Percentiles rank a stretch among this genome's conserved stretches.
Conservation (phyloP, 2,888 invertebrate species). For the Watsonalla binaria region DNA sequence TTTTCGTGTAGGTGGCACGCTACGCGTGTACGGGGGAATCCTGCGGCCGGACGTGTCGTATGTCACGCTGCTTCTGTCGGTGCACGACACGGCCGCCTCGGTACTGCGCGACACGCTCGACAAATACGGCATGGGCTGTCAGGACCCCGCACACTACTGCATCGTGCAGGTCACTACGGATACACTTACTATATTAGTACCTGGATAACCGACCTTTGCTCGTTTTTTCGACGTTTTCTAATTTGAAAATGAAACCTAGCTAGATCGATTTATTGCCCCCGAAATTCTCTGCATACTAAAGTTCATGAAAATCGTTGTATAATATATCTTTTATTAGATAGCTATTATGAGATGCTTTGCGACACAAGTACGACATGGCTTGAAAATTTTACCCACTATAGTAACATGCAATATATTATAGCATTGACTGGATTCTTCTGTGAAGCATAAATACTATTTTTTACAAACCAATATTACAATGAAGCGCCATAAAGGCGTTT, state of each 20-base stretch:
- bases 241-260: not conserved
- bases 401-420: no score
- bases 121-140: conserved; percentile 95
- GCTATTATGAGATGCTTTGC: no score
- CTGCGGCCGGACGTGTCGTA: conserved; percentile 98
- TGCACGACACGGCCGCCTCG: conserved; percentile 93
- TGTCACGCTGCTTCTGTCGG: conserved; percentile 96
- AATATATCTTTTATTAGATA: no score
- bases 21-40: conserved; percentile 98
- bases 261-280: not conserved
- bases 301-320: no score
- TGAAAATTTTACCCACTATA: no score
- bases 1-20: conserved; percentile 82
- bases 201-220: no score
- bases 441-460: no score
- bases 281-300: no score
- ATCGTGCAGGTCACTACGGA: conserved; percentile 88
- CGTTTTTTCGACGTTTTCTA: not conserved
- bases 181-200: not conserved
- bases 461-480: no score
- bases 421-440: no score
- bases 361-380: no score
- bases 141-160: conserved; percentile 94
- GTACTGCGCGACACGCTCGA: conserved; percentile 97
- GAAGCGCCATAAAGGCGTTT: no score